A percentile compares a stretch with the other conserved stretches of the same genome.
These are phyloP conservation scores for Anarhynchus alexandrinus DNA, from an alignment of 2,113 vertebrate species.

Conservation along the genomic window DNA sequence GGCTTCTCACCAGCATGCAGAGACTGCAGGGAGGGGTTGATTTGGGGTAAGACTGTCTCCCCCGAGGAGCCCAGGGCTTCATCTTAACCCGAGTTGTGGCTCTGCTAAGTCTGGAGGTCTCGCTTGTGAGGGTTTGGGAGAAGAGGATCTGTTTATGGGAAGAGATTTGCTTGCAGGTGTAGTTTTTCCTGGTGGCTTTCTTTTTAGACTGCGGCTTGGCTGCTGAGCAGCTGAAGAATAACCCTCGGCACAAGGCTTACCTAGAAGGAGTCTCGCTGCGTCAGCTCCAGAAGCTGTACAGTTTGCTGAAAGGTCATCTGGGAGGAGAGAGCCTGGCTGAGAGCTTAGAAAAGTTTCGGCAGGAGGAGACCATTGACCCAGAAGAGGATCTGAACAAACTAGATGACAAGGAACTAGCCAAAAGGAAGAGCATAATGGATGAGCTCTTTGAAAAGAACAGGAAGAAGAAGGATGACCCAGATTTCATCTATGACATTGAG, in stretches of 20 bases:
- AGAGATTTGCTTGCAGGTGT: background rate
- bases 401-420: constrained; percentile 84
- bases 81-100: background rate
- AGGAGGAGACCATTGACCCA: constrained; percentile 75
- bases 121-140: background rate
- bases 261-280: constrained; percentile 78
- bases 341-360: constrained; percentile 75
- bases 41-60: background rate
- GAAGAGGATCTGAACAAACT: constrained; percentile 93
- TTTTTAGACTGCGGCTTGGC: constrained; percentile 82
- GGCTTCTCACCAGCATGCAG: background rate
- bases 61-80: background rate
- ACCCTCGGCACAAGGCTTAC: constrained; percentile 84
- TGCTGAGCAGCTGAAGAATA: constrained; percentile 88
- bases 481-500: constrained; percentile 89
- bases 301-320: constrained; percentile 81
- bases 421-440: constrained; percentile 91
- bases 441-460: constrained; percentile 89
- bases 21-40: background rate
- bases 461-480: constrained; percentile 82
- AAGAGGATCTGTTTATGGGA: background rate
- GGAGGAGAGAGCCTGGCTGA: constrained; percentile 76
- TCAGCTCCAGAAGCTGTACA: constrained; percentile 85
- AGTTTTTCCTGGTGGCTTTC: background rate
- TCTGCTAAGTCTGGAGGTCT: background rate